A percentile compares a stretch with the other conserved stretches of the same genome.
phyloP scores from a whole-genome alignment of 2,797 vertebrate species.

The Babyrousa celebensis region DNA sequence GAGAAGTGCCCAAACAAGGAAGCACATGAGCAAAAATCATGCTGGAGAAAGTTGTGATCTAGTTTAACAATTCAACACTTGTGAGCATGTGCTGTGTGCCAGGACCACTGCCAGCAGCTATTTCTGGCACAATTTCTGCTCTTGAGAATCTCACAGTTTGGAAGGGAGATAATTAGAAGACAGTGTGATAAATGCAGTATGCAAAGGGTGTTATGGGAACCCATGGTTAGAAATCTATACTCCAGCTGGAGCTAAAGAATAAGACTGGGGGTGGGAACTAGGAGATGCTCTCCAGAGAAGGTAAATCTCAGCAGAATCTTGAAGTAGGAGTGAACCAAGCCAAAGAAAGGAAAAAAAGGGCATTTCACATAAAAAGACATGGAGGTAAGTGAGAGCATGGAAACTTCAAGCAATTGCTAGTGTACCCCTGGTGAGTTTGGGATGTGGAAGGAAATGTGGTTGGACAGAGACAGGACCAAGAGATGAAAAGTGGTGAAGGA shows the following conservation, averaged over 20 bases:
- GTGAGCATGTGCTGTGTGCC: constrained; percentile 55
- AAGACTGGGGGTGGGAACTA: neutral
- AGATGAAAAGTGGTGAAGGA: neutral
- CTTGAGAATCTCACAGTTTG: constrained; percentile 76
- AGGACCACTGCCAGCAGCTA: constrained; percentile 67
- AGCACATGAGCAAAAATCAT: constrained; percentile 36
- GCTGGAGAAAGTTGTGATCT: constrained; percentile 55
- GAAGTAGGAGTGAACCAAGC: neutral
- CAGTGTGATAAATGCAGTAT: constrained; percentile 43
- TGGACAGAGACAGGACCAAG: neutral
- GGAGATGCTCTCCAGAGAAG: constrained; percentile 51
- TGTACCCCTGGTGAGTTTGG: neutral
- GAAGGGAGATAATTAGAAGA: constrained; percentile 77
- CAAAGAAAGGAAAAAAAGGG: constrained; percentile 44
- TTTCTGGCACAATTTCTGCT: constrained; percentile 66
- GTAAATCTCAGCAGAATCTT: constrained; percentile 51
- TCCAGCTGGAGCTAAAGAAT: constrained; percentile 20
- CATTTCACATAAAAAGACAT: neutral
- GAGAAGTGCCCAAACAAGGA: constrained; percentile 10
- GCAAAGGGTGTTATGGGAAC: neutral
- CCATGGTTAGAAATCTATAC: constrained; percentile 2
- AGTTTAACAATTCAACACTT: constrained; percentile 51
- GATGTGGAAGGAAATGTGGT: neutral
- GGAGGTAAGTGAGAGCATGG: neutral
- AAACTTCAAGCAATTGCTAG: neutral